Evolutionary conservation across 2,888 invertebrate genomes (phyloP).

Genomic region (Steinernema carpocapsae): DNA sequence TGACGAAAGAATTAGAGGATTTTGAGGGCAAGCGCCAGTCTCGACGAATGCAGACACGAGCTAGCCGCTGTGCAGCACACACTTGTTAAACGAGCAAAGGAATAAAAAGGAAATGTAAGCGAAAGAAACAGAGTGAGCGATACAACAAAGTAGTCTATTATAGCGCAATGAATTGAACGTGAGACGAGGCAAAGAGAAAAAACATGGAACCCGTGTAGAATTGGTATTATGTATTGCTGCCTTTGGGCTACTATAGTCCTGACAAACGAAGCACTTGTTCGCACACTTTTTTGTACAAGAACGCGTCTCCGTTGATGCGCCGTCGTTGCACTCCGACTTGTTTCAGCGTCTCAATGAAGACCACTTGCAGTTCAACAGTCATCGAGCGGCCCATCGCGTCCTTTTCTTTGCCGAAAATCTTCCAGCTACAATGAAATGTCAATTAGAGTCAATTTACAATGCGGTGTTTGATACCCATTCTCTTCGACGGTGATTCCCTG

Average conservation of each 20-base stretch:
- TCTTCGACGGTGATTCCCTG: conserved; percentile 56
- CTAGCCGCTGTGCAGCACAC: background rate
- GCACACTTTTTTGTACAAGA: conserved; percentile 77
- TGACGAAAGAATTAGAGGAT: conserved; percentile 18
- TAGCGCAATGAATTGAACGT: too few species aligned
- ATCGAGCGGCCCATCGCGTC: conserved; percentile 72
- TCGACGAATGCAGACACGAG: background rate
- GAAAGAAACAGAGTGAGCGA: background rate
- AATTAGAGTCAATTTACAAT: background rate
- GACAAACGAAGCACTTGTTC: conserved; percentile 46
- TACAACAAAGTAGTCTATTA: background rate
- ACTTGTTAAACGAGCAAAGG: background rate
- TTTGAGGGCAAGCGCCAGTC: conserved; percentile 4
- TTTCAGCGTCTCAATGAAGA: conserved; percentile 70
- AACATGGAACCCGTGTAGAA: background rate
- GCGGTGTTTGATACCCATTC: conserved; percentile 53
- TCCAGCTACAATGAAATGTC: conserved; percentile 73
- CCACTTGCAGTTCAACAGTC: conserved; percentile 79
- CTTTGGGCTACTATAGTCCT: background rate
- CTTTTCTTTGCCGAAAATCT: conserved; percentile 76
- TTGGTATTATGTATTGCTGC: background rate
- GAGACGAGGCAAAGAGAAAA: background rate
- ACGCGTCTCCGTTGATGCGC: conserved; percentile 80
- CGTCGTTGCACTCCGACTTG: conserved; percentile 77
- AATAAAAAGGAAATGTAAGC: conserved; percentile 5